These are phyloP conservation scores for Drosophila simulans DNA, from an alignment of 1,140 invertebrate genomes.

Conservation along the genomic window DNA sequence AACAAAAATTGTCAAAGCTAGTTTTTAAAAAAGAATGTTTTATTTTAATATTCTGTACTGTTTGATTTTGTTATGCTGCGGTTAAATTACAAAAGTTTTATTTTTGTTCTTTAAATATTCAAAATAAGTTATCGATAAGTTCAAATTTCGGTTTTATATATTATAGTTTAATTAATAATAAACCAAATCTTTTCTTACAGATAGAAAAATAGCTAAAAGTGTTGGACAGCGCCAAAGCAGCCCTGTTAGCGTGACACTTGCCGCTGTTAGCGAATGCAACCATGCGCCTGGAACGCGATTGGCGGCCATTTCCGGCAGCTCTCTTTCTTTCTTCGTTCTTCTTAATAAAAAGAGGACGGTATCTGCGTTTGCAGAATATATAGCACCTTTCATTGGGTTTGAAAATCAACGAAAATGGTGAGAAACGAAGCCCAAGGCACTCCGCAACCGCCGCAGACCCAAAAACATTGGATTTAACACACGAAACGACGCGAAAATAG, in stretches of 20 bases:
- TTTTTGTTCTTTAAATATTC: not conserved
- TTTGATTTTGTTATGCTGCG: no score
- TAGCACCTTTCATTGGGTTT: conserved; percentile 74
- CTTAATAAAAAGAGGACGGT: conserved; percentile 80
- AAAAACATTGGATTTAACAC: conserved; percentile 17
- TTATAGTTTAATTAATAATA: not conserved
- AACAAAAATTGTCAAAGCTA: no score
- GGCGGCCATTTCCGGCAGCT: conserved; percentile 72
- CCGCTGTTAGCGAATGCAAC: conserved; percentile 61
- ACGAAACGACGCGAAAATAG: conserved; percentile 35
- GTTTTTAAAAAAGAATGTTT: not conserved
- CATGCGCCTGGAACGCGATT: conserved; percentile 41
- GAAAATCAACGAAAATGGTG: conserved; percentile 82
- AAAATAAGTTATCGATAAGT: no score
- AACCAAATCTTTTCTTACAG: conserved; percentile 3
- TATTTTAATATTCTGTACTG: not conserved
- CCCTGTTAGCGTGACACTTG: conserved; percentile 47
- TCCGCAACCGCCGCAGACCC: not conserved
- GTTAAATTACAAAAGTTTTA: no score
- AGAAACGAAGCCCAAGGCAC: conserved; percentile 43
- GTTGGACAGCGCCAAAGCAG: not conserved
- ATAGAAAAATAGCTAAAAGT: not conserved
- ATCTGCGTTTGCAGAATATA: conserved; percentile 79
- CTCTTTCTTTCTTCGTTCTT: conserved; percentile 82
- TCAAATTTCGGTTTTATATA: not conserved